Base-by-base conservation (phyloP, 1,140 invertebrate genomes). In the Gryllus bimaculatus region DNA sequence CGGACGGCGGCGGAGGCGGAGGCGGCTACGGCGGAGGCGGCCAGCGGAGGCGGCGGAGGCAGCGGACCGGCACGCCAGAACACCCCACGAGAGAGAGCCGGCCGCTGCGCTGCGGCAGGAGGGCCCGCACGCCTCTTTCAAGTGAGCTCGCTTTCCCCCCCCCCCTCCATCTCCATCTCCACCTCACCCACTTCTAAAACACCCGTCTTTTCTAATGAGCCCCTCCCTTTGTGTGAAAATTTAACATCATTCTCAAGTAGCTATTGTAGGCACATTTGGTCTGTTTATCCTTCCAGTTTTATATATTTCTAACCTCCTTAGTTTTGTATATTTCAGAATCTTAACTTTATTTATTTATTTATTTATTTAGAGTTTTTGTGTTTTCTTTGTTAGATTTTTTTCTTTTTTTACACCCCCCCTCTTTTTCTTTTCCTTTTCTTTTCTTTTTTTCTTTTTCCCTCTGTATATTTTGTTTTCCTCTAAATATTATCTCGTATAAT, bases 71-170 rank as follows among this genome's bases (percentile, higher is more conserved):
- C 80, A 93, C 88, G 77, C 91, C 89, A 88, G 86, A 91, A 85
- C 86, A 93, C 92, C 79, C 93, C 73, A 95, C 93, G n/a, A 93
- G 94, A 83, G 92, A 92, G 82, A 91, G 90, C 81, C 87, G 91
- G 83, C 90, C 91, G 74, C 83, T 92, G 90, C 91, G 74, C 88
- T 91, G 78, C 88, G 93, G 39, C 93, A 94, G 84, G 92, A 93
- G 80, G 54, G 54, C 54, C 84, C 87, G 80, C 88, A 89, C 83
- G 89, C 89, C 80, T 89, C 89, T 79, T 88, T 90, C 84, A 91
- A 90, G 90, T 91, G 81, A 86, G 84, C 86, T 85, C 78, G 8
- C 66, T 13, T 8, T 26, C 74, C 12, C 39, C 74, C 74, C 20
- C 74, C 8, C 74, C 8, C 74, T 47, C 18, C 74, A 8, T 75